phyloP scores from a whole-genome alignment of 2,113 vertebrate genomes.

The Urocolius indicus region DNA sequence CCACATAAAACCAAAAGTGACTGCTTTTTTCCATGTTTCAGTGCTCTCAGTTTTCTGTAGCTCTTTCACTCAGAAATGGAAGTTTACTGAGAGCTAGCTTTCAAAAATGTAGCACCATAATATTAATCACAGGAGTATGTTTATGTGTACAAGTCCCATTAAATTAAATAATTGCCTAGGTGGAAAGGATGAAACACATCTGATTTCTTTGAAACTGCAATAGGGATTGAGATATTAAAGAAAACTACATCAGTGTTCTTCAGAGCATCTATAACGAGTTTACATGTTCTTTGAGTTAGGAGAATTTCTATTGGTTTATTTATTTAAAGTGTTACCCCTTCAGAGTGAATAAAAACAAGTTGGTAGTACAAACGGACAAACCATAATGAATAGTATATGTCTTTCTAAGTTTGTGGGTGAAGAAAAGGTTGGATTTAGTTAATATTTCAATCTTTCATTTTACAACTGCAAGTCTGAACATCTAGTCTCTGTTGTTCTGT shows the following conservation, averaged over 20 bases:
- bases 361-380: not conserved
- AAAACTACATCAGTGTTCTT: not conserved
- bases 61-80: not conserved
- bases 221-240: not conserved
- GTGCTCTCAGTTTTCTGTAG: not conserved
- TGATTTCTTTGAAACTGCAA: not conserved
- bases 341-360: not conserved
- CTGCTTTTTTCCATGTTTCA: not conserved
- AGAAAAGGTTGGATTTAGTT: not conserved
- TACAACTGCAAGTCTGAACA: not conserved
- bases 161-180: not conserved
- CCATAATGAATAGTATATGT: not conserved
- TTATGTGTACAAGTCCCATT: not conserved
- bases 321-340: not conserved
- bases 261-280: not conserved
- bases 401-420: not conserved
- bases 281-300: not conserved
- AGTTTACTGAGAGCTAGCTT: not conserved
- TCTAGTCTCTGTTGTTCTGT: not conserved
- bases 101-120: not conserved
- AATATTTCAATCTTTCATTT: not conserved
- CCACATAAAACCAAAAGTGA: not conserved
- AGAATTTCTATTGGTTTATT: not conserved
- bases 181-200: not conserved
- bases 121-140: not conserved